Conservation (phyloP, 2,797 vertebrate genomes). For the Gallinago stenura region DNA sequence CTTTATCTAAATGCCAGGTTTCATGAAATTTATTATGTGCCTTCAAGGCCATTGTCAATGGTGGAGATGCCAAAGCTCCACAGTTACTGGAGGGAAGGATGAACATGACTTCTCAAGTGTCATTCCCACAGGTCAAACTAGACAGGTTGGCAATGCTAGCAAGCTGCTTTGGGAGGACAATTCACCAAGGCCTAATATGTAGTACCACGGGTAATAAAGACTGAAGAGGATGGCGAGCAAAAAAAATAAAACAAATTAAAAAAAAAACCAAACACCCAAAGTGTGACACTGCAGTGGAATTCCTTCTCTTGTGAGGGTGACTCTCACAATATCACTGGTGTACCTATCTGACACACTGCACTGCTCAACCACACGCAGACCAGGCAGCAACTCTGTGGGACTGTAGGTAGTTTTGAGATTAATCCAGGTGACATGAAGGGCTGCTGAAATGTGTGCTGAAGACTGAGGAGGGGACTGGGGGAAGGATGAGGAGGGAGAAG, state of each 20-base stretch:
- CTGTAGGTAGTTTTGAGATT: background rate
- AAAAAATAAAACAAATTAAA: background rate
- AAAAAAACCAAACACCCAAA: background rate
- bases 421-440: background rate
- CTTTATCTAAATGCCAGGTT: background rate
- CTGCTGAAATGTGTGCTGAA: background rate
- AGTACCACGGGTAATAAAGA: background rate
- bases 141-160: background rate
- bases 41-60: background rate
- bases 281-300: background rate
- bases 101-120: background rate
- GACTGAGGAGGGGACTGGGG: fast-evolving
- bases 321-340: background rate
- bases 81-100: background rate
- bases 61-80: background rate
- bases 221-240: background rate
- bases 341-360: background rate
- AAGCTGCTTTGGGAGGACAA: background rate
- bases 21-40: background rate
- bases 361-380: background rate
- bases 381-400: background rate
- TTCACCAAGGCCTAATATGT: background rate
- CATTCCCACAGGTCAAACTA: background rate
- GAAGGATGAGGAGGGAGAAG: background rate
- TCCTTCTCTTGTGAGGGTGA: background rate